Percentiles rank a stretch among this genome's conserved stretches.
Conservation (phyloP, 2,888 invertebrate genomes). For the Melanostoma mellinum region DNA sequence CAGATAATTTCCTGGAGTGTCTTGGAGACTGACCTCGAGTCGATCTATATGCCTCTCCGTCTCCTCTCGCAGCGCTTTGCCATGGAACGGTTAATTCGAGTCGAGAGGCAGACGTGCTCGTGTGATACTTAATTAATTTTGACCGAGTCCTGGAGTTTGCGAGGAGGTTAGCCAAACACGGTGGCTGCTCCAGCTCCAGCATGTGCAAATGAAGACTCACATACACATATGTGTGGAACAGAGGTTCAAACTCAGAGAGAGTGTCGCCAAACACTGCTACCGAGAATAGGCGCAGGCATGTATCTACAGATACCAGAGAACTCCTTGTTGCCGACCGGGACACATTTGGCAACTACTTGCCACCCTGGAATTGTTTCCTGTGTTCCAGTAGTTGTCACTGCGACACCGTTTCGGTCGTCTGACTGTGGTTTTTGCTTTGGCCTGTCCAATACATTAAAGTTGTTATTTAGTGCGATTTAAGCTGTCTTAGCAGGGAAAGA, state of each 20-base stretch:
- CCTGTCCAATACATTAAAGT: constrained; percentile 66
- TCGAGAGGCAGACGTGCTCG: constrained; percentile 59
- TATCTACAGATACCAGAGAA: constrained; percentile 65
- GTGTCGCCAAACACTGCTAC: constrained; percentile 38
- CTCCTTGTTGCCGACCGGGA: constrained; percentile 55
- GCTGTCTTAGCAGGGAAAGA: constrained; percentile 45
- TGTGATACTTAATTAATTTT: constrained; percentile 72
- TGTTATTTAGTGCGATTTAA: constrained; percentile 72
- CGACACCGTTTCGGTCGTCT: constrained; percentile 53
- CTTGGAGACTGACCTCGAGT: constrained; percentile 58
- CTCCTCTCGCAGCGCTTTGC: neutral
- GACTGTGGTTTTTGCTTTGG: constrained; percentile 3
- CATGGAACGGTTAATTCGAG: constrained; percentile 38
- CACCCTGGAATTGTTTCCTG: constrained; percentile 67
- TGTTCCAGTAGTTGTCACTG: constrained; percentile 65
- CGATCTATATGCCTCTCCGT: constrained; percentile 21
- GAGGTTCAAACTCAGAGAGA: constrained; percentile 19
- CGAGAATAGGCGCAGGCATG: constrained; percentile 45
- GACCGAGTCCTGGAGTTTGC: constrained; percentile 58
- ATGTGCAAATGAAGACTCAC: constrained; percentile 64
- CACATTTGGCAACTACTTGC: constrained; percentile 71
- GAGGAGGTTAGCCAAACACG: constrained; percentile 61
- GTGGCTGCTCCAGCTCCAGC: constrained; percentile 28
- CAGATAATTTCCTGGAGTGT: constrained; percentile 65
- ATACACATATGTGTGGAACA: neutral